Base-by-base conservation (phyloP, 2,888 invertebrate genomes). In the Liopterus haemorrhoidalis region DNA sequence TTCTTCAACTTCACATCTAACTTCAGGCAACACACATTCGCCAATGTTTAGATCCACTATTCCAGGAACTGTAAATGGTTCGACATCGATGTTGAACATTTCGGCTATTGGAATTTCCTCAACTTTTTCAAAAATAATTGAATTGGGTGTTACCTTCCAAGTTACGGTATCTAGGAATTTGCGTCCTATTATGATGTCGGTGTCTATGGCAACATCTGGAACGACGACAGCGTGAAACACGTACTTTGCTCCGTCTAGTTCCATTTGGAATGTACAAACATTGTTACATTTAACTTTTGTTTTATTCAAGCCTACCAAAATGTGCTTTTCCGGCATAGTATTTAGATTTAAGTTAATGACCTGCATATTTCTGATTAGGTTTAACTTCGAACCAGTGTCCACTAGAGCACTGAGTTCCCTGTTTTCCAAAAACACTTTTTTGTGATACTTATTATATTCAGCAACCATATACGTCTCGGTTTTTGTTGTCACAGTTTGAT, bases 231-330 rank as follows among this genome's bases (percentile, higher is more conserved):
- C 14, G 16, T n/a, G n/a, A n/a, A n/a, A n/a, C n/a, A n/a, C n/a
- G n/a, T n/a, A n/a, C n/a, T 16, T 16, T 16, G 19, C 16, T 9
- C 19, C 32, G 19, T 32, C 14, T 8, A 32, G 16, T 8, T 16
- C 19, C 6, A 16, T 19, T 11, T 12, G 16, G 19, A 32, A 16
- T 12, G 16, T 32, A 12, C 18, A 11, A 6, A 12, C 19, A 18
- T 15, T 32, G 16, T 32, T 19, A 32, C 32, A 32, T 4, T 11
- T 11, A 16, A 15, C 14, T 15, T 16, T 32, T 18, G 18, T 32
- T 8, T 32, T 32, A n/a, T 32, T 32, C 18, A 32, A 16, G 16
- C 15, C 12, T 8, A 32, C 32, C 19, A 32, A 16, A 32, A 32
- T 19, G 32, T 32, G 16, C 19, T 32, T 6, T n/a, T 15, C 16